Evolutionary conservation across 2,113 vertebrate species (phyloP).

Genomic region (Noctilio leporinus): DNA sequence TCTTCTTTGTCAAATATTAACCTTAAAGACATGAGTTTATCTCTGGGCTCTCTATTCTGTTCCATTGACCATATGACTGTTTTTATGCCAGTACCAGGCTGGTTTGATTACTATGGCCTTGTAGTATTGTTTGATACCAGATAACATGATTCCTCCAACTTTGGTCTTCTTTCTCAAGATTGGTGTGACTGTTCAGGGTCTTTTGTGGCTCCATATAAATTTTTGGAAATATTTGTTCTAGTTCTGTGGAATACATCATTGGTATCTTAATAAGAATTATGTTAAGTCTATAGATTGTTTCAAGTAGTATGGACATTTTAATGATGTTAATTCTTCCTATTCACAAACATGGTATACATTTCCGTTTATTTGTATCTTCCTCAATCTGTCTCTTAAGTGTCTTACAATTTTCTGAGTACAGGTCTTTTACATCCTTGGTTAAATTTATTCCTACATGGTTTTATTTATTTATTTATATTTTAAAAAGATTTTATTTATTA

Average conservation of each 20-base stretch:
- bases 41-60: neutral
- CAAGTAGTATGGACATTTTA: neutral
- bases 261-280: neutral
- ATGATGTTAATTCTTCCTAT: neutral
- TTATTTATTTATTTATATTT: too few relatives aligned
- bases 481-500: too few relatives aligned
- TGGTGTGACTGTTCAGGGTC: neutral
- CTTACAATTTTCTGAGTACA: neutral
- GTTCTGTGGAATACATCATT: neutral
- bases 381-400: neutral
- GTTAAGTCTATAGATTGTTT: neutral
- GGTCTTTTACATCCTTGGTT: neutral
- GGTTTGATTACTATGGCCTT: neutral
- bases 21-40: neutral
- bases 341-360: neutral
- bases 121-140: neutral
- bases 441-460: neutral
- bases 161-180: neutral
- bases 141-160: neutral
- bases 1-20: neutral
- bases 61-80: neutral
- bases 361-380: neutral
- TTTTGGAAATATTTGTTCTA: neutral
- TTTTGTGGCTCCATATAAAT: neutral
- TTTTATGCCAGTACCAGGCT: neutral